These are phyloP conservation scores for Sylvia atricapilla DNA, from an alignment of 2,113 vertebrate species.

Conservation along the genomic window DNA sequence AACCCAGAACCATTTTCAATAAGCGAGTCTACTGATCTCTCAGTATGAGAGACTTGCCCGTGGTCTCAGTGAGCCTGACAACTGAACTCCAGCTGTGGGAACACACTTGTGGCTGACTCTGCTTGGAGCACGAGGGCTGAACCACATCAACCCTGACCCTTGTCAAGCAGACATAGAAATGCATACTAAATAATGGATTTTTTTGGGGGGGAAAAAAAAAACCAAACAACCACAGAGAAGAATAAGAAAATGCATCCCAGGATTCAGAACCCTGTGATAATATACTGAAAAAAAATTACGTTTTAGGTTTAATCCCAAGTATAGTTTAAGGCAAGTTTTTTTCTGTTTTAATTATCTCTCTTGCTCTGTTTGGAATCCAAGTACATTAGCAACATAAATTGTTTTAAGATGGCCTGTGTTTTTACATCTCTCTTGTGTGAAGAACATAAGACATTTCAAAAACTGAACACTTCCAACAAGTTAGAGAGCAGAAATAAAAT, in stretches of 20 bases:
- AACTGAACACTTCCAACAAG: not conserved
- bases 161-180: not conserved
- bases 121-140: not conserved
- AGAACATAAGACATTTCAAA: not conserved
- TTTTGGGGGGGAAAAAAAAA: too few species aligned
- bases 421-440: not conserved
- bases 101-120: not conserved
- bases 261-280: not conserved
- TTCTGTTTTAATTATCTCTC: not conserved
- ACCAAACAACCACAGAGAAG: rapidly evolving
- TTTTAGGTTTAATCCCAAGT: not conserved
- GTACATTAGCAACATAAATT: not conserved
- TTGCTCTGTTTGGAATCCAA: not conserved
- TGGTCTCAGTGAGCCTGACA: constrained; percentile 44
- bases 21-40: constrained; percentile 34
- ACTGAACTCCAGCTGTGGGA: constrained; percentile 18
- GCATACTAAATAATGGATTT: not conserved
- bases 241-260: not conserved
- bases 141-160: not conserved
- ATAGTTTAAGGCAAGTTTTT: constrained; percentile 39
- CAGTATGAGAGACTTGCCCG: constrained; percentile 61
- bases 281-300: not conserved
- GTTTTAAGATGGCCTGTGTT: not conserved
- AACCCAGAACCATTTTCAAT: constrained; percentile 50
- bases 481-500: not conserved